Conservation (phyloP, 1,140 invertebrate species). For the Dendroctonus valens region DNA sequence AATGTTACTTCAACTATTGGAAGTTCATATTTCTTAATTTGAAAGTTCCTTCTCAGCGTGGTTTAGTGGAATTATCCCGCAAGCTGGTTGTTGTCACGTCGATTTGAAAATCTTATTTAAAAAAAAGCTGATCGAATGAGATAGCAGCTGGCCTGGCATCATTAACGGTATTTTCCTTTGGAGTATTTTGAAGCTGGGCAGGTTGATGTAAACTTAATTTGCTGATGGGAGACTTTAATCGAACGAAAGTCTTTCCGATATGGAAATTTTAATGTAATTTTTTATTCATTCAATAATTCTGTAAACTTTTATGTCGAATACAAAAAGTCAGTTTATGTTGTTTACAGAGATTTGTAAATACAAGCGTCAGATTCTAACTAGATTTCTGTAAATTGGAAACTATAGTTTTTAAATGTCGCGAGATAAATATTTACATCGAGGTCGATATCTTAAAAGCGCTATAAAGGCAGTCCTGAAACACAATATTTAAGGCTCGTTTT, state of each 20-base stretch:
- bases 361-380: too few species aligned
- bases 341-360: too few species aligned
- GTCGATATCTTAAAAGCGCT: too few species aligned
- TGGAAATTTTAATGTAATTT: not conserved
- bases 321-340: too few species aligned
- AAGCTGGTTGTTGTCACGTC: not conserved
- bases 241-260: not conserved
- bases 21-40: conserved; percentile 1
- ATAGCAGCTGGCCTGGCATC: conserved; percentile 18
- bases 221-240: not conserved
- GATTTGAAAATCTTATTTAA: not conserved
- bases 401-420: too few species aligned
- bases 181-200: not conserved
- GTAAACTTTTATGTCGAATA: not conserved
- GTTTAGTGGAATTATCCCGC: conserved; percentile 6
- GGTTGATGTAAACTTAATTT: not conserved
- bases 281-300: not conserved
- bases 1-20: not conserved
- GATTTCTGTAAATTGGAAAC: too few species aligned
- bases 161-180: conserved; percentile 1
- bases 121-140: not conserved
- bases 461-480: too few species aligned
- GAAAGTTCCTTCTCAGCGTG: conserved; percentile 6
- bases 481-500: too few species aligned
- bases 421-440: too few species aligned